Percentiles rank a stretch among this genome's conserved stretches.
phyloP scores from a whole-genome alignment of 1,140 invertebrate species.

The Notospermus geniculatus region DNA sequence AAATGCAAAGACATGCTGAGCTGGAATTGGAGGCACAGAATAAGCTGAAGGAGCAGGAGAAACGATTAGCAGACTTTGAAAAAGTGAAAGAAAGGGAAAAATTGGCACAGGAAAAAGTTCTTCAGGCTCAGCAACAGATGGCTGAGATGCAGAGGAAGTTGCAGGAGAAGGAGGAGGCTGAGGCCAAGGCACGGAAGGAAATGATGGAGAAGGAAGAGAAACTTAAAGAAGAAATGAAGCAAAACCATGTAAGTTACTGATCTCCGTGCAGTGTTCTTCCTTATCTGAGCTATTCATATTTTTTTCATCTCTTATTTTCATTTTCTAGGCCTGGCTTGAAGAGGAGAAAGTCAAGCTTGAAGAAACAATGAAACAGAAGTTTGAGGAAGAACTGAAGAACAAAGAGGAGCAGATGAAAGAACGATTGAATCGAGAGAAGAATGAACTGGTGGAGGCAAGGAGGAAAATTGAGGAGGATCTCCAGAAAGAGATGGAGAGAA shows the following conservation, averaged over 20 bases:
- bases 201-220: constrained; percentile 2
- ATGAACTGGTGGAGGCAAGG: constrained; percentile 29
- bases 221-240: not conserved
- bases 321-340: constrained; percentile 28
- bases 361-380: constrained; percentile 18
- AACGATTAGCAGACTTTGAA: not conserved
- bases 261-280: not conserved
- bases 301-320: not conserved
- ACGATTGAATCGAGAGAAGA: constrained; percentile 34
- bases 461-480: constrained; percentile 37
- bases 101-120: constrained; percentile 25
- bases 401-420: constrained; percentile 31
- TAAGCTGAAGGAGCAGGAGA: constrained; percentile 24
- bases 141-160: constrained; percentile 58
- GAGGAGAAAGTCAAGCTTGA: constrained; percentile 37
- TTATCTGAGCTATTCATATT: not conserved
- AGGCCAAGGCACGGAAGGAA: constrained; percentile 22
- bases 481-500: constrained; percentile 37
- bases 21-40: constrained; percentile 1
- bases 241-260: not conserved
- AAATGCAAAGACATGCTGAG: not conserved
- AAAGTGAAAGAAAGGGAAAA: constrained; percentile 4
- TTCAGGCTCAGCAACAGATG: constrained; percentile 30
- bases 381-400: constrained; percentile 28
- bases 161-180: constrained; percentile 56